These are phyloP conservation scores for Philaethria dido DNA, from an alignment of 2,888 invertebrate genomes.

Conservation along the genomic window DNA sequence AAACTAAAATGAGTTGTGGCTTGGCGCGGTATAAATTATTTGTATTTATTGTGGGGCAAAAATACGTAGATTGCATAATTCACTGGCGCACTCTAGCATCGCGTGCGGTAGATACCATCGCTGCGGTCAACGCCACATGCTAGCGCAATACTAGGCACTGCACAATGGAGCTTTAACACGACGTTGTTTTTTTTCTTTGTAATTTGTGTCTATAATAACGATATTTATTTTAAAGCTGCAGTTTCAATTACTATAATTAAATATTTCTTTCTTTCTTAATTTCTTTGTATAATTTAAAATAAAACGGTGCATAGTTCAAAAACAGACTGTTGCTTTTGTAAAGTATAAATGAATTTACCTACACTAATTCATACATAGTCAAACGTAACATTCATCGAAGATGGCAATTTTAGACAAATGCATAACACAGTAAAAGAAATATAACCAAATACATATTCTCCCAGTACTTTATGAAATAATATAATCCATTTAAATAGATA, in stretches of 20 bases:
- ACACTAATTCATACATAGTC: too few species aligned
- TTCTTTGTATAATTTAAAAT: too few species aligned
- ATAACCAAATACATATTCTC: too few species aligned
- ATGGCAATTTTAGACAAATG: too few species aligned
- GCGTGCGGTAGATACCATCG: conserved; percentile 57
- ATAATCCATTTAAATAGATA: too few species aligned
- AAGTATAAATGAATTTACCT: too few species aligned
- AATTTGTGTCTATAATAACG: conserved; percentile 24
- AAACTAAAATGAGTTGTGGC: conserved; percentile 41
- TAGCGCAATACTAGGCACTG: conserved; percentile 28
- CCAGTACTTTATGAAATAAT: too few species aligned
- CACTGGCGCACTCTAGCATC: conserved; percentile 46
- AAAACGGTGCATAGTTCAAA: too few species aligned
- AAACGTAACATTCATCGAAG: too few species aligned
- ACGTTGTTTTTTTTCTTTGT: conserved; percentile 11
- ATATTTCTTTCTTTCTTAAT: too few species aligned
- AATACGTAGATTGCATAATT: conserved; percentile 55
- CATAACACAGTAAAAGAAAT: too few species aligned
- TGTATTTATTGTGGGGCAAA: conserved; percentile 53
- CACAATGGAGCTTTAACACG: conserved; percentile 34
- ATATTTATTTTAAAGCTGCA: conserved; percentile 9
- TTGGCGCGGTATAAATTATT: conserved; percentile 55
- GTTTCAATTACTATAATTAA: background rate
- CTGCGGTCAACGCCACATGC: conserved; percentile 48
- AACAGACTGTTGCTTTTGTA: too few species aligned